phyloP scores from a whole-genome alignment of 2,888 invertebrate genomes.

The Synanthedon tipuliformis region DNA sequence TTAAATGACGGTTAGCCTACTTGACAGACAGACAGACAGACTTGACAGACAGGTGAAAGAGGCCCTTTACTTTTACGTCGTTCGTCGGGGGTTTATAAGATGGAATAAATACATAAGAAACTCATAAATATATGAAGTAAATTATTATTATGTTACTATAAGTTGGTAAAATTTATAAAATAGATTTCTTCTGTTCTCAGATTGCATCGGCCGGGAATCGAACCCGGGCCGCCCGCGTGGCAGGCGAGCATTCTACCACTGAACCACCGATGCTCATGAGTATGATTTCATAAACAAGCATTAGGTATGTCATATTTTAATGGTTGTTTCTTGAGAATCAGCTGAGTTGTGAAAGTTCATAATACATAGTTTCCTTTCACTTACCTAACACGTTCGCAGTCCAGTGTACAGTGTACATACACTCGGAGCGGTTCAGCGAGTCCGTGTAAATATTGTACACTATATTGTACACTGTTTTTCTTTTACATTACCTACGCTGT shows the following conservation, averaged over 20 bases:
- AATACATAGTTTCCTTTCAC: too few relatives aligned
- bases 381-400: too few relatives aligned
- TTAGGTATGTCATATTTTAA: not conserved
- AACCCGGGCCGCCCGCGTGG: constrained; percentile 72
- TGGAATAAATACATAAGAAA: too few relatives aligned
- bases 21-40: too few relatives aligned
- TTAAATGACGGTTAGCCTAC: too few relatives aligned
- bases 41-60: too few relatives aligned
- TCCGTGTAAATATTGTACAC: not conserved
- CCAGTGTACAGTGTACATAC: not conserved
- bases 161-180: too few relatives aligned
- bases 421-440: not conserved
- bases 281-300: not conserved
- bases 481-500: too few relatives aligned
- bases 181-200: not conserved
- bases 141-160: too few relatives aligned
- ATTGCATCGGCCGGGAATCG: constrained; percentile 28
- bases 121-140: too few relatives aligned
- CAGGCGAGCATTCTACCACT: constrained; percentile 72
- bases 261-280: constrained; percentile 22
- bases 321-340: not conserved
- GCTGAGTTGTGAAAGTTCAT: not conserved
- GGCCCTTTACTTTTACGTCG: too few relatives aligned
- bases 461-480: not conserved
- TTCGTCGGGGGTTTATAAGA: too few relatives aligned